Evolutionary conservation across 1,140 invertebrate species (phyloP), one percentile per base, ranked within the genome.

Genomic region (Halictus rubicundus): DNA sequence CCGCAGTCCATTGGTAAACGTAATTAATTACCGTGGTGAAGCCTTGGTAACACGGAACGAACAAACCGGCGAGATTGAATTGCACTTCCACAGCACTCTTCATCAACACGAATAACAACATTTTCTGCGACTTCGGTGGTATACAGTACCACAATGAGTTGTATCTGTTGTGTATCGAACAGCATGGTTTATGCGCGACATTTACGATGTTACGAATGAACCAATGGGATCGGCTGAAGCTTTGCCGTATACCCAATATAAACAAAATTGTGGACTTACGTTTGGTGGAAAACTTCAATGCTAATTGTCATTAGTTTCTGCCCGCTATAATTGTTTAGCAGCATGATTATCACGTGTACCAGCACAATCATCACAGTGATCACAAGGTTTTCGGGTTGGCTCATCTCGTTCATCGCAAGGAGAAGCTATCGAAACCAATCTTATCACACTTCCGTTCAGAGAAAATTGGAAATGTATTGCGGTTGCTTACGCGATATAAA

Each of bases 51-150:
- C 14, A 52, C 16, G 49, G 49, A 52, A 52, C 16, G 49, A 52
- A 52, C 16, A 52, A 52, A 52, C 49, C 49, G 6, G 49, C 49
- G 5, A 52, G 16, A 19, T 16, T 52, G 1, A 52, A 16, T 16
- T 52, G 49, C 49, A 52, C 52, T n/a, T 8, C 52, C 19, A 0
- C 5, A n/a, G 19, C 16, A 21, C 21, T 19, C 6, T 8, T 21
- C 52, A 54, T 54, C 19, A 54, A 6, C 6, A 54, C 1, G 19
- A 68, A 80, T 16, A 68, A 27, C 46, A 80, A 54, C 0, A 32
- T 49, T 27, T 80, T 80, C 8, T 80, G 78, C 16, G 32, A 27
- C 12, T 27, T 37, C 19, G 74, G 7, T 8, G 78, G 64, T 4
- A 39, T 16, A 14, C 59, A 23, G 7, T 80, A 80, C 78, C 78